These are phyloP conservation scores for Pachycephala philippinensis DNA, from an alignment of 2,113 vertebrate species.

Conservation along the genomic window DNA sequence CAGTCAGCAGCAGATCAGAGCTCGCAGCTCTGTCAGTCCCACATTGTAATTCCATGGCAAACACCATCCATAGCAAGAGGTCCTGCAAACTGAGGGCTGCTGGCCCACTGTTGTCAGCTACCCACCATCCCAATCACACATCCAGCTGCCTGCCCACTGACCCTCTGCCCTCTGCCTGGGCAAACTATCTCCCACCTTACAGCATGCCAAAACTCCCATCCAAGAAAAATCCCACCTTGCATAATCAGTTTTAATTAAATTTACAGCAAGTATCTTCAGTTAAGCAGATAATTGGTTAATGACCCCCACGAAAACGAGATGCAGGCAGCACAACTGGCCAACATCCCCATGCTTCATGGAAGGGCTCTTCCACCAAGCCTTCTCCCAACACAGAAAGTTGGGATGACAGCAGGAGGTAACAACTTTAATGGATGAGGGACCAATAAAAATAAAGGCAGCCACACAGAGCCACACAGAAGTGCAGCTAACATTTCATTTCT, in stretches of 20 bases:
- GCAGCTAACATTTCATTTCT: constrained; percentile 53
- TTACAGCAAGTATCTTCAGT: background rate
- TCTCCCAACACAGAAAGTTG: background rate
- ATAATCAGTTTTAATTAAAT: background rate
- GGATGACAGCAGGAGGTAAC: background rate
- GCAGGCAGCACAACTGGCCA: background rate
- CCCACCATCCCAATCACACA: background rate
- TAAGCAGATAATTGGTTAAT: background rate
- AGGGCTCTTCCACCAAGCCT: background rate
- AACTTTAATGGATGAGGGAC: background rate
- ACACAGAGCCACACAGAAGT: background rate
- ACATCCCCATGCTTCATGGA: background rate
- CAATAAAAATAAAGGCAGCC: constrained; percentile 23
- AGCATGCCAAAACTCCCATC: background rate
- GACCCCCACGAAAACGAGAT: background rate
- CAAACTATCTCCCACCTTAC: background rate
- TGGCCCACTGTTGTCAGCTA: background rate
- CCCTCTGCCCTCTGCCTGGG: background rate
- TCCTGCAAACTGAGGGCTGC: background rate
- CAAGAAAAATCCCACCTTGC: background rate
- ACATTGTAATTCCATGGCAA: background rate
- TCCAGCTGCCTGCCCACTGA: background rate
- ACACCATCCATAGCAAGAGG: background rate
- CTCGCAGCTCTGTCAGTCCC: background rate
- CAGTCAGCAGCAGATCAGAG: background rate